Percentiles rank a stretch among this genome's conserved stretches.
phyloP scores from a whole-genome alignment of 2,797 vertebrate genomes.

The Toxotes lorentzi region DNA sequence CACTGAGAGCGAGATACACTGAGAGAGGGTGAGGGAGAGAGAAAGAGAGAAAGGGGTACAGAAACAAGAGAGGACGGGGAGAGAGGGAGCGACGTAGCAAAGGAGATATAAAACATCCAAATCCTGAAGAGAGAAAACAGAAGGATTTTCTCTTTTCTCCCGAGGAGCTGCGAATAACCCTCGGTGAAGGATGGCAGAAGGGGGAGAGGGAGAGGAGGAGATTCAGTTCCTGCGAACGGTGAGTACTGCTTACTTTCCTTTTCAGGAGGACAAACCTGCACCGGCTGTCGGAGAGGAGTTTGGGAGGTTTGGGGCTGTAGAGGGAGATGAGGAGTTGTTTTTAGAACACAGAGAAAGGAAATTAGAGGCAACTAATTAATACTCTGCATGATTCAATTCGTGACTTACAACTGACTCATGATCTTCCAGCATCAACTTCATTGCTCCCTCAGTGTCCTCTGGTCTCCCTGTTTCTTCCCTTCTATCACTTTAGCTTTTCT shows the following conservation, averaged over 20 bases:
- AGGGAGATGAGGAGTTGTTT: conserved; percentile 13
- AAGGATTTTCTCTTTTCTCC: conserved; percentile 82
- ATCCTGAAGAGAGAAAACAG: conserved; percentile 70
- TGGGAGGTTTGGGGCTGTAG: not conserved
- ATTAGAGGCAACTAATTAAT: conserved; percentile 3
- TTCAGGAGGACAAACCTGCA: conserved; percentile 39
- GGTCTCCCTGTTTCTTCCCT: conserved; percentile 20
- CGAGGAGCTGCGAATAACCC: conserved; percentile 85
- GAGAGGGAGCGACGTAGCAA: conserved; percentile 50
- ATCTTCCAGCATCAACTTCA: conserved; percentile 26
- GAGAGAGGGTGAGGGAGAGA: conserved; percentile 48
- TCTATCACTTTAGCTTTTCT: conserved; percentile 24
- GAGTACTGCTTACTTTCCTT: conserved; percentile 77
- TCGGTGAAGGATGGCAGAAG: conserved; percentile 91
- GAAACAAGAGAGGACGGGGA: conserved; percentile 44
- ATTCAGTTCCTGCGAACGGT: conserved; percentile 95
- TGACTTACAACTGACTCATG: conserved; percentile 15
- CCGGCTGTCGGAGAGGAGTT: conserved; percentile 27
- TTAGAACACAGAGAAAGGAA: conserved; percentile 6
- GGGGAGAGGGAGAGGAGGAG: conserved; percentile 93
- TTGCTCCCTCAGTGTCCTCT: not conserved
- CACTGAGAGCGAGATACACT: conserved; percentile 68
- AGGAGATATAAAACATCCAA: conserved; percentile 56
- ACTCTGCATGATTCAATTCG: not conserved
- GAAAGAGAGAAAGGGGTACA: conserved; percentile 45